A percentile compares a stretch with the other conserved stretches of the same genome.
Evolutionary conservation across 2,797 vertebrate genomes (phyloP).

Genomic region (Odontamblyopus rebecca): DNA sequence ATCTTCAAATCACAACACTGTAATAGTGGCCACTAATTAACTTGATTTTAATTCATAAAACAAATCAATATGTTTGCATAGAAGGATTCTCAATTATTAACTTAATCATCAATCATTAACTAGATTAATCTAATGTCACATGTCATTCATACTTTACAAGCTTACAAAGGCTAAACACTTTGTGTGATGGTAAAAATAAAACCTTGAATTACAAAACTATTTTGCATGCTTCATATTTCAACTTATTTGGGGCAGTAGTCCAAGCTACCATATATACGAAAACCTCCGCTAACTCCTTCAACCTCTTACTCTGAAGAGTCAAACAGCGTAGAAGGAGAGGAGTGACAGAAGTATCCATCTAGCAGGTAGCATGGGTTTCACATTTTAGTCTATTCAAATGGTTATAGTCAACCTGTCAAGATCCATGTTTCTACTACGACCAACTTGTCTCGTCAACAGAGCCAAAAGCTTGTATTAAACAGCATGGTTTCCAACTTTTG

Average conservation of each 20-base stretch:
- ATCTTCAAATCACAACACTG: background rate
- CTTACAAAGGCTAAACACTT: background rate
- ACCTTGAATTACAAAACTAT: background rate
- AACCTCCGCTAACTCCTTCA: background rate
- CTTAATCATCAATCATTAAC: constrained; percentile 2
- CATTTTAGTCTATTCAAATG: background rate
- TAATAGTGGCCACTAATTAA: background rate
- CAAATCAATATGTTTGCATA: background rate
- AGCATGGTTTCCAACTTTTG: background rate
- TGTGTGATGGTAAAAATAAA: background rate
- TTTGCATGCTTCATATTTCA: no score
- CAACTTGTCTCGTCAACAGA: background rate
- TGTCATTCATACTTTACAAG: background rate
- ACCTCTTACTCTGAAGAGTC: background rate
- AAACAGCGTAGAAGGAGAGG: no score
- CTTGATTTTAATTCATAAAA: background rate
- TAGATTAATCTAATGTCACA: background rate
- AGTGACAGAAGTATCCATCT: background rate
- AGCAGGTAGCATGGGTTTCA: background rate
- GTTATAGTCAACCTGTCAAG: background rate
- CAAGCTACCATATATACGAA: background rate
- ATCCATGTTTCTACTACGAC: background rate
- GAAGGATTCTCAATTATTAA: background rate
- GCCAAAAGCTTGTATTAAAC: background rate
- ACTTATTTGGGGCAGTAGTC: background rate